phyloP scores from a whole-genome alignment of 2,113 vertebrate genomes.

The Ochotona princeps region DNA sequence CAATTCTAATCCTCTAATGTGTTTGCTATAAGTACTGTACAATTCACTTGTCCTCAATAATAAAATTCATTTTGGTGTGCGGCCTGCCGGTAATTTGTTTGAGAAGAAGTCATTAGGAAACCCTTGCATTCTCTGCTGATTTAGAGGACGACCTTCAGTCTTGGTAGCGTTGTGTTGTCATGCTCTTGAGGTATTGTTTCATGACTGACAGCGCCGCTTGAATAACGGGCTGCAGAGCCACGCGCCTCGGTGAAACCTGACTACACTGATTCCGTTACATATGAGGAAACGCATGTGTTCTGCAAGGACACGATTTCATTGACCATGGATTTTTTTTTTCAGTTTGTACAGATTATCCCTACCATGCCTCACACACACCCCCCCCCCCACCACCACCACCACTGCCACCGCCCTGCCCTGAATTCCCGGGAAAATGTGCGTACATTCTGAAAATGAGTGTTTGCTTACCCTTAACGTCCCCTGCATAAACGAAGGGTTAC shows the following conservation, averaged over 20 bases:
- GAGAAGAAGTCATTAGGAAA: conserved; percentile 68
- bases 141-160: conserved; percentile 80
- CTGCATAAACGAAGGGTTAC: neutral
- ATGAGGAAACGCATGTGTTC: conserved; percentile 53
- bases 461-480: neutral
- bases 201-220: conserved; percentile 67
- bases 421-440: neutral
- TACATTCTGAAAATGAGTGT: conserved; percentile 31
- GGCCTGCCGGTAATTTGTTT: conserved; percentile 75
- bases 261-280: conserved; percentile 70
- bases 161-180: conserved; percentile 62
- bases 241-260: conserved; percentile 71
- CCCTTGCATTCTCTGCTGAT: conserved; percentile 57
- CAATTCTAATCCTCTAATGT: conserved; percentile 82
- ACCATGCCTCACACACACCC: neutral
- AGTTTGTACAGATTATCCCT: conserved; percentile 51
- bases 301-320: conserved; percentile 69
- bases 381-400: no score
- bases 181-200: conserved; percentile 52
- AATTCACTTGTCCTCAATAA: conserved; percentile 78
- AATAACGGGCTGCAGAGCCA: conserved; percentile 70
- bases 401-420: no score
- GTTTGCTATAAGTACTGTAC: conserved; percentile 80
- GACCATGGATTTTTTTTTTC: conserved; percentile 55
- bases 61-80: conserved; percentile 76